phyloP scores from a whole-genome alignment of 1,140 invertebrate genomes.

The Triops cancriformis region DNA sequence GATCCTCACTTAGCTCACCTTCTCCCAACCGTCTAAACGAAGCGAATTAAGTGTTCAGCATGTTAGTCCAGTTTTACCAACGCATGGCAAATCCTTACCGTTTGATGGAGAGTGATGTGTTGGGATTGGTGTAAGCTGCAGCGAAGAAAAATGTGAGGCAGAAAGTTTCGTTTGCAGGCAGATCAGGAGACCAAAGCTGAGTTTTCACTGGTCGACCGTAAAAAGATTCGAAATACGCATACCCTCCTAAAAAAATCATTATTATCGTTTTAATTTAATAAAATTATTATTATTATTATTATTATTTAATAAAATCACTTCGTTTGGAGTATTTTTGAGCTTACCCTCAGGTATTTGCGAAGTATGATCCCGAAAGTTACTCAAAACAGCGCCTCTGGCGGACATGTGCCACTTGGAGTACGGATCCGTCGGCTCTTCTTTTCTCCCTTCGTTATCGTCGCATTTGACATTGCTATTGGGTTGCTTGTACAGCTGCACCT shows the following conservation, averaged over 20 bases:
- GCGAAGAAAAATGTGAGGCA: constrained; percentile 26
- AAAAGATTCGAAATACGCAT: constrained; percentile 19
- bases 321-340: not conserved
- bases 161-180: constrained; percentile 17
- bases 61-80: not conserved
- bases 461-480: not conserved
- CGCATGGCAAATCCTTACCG: not conserved
- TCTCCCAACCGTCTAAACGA: not conserved
- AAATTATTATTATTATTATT: constrained; percentile 10
- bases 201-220: constrained; percentile 3
- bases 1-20: not conserved
- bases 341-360: constrained; percentile 22
- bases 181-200: constrained; percentile 11
- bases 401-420: not conserved
- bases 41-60: not conserved
- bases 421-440: not conserved
- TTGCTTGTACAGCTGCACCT: not conserved
- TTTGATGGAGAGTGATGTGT: constrained; percentile 19
- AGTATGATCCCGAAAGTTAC: constrained; percentile 23
- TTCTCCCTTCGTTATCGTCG: not conserved
- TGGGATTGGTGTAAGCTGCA: constrained; percentile 17
- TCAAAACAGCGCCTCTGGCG: not conserved
- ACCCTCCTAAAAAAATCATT: constrained; percentile 16
- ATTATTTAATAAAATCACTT: not conserved
- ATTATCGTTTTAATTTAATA: not conserved